Evolutionary conservation across 2,113 vertebrate species (phyloP).

Genomic region (Poeciliopsis turrubarensis): DNA sequence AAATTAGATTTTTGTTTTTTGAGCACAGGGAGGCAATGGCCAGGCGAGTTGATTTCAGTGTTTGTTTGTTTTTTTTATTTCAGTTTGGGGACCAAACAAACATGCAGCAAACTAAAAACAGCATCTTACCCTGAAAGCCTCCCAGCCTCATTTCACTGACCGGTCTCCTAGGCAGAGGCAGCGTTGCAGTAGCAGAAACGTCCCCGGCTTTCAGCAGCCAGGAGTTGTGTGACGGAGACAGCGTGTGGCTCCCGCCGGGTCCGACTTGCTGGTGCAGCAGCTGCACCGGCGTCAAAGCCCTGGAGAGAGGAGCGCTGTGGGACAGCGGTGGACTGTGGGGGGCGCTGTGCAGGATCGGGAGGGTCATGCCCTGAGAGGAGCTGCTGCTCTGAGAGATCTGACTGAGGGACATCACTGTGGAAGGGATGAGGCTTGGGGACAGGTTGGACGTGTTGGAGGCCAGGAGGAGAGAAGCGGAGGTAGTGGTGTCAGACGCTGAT

Average conservation of each 20-base stretch:
- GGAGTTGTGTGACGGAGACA: conserved; percentile 59
- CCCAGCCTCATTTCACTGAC: conserved; percentile 76
- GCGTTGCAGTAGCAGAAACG: conserved; percentile 78
- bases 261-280: conserved; percentile 66
- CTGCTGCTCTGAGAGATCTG: conserved; percentile 58
- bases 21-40: too few species aligned
- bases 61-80: too few species aligned
- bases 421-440: conserved; percentile 74
- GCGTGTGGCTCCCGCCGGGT: conserved; percentile 55
- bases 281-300: conserved; percentile 80
- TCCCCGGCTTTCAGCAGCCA: conserved; percentile 73
- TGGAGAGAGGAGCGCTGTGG: conserved; percentile 81
- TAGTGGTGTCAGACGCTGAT: conserved; percentile 32
- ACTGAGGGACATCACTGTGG: conserved; percentile 72
- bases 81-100: background rate
- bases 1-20: too few species aligned
- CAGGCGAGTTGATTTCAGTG: too few species aligned
- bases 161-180: conserved; percentile 83
- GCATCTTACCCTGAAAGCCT: conserved; percentile 76
- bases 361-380: conserved; percentile 72
- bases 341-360: conserved; percentile 72
- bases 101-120: background rate
- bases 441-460: conserved; percentile 70
- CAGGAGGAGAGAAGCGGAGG: conserved; percentile 52
- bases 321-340: conserved; percentile 81